Base-by-base conservation (phyloP, 2,888 invertebrate genomes). In the Lycia hirtaria region DNA sequence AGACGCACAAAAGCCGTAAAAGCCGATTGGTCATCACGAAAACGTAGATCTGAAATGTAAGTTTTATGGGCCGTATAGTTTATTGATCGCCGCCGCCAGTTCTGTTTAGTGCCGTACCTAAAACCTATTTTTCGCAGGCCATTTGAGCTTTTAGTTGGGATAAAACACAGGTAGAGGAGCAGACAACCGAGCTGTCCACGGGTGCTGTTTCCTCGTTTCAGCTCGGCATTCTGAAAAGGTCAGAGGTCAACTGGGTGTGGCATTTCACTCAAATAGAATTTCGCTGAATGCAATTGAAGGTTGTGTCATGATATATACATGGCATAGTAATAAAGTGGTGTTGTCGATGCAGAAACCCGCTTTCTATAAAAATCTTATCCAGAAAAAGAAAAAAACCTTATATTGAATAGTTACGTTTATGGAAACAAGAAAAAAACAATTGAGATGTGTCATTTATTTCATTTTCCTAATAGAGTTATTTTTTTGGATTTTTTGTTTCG, bases 221-320 rank as follows among this genome's bases (percentile, higher is more conserved):
- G 63, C 65, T 54, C 59, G 61, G 63, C 60, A 61, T 64, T 60
- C 58, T 56, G 47, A 59, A 70, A 71, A 74, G 72, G 73, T 67
- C 72, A 72, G 60, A 67, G 71, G 71, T 68, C 61, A 70, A 48
- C 45, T 68, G 71, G 65, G 67, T 69, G 63, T 71, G 74, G 67
- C 73, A 75, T 76, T 74, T 75, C 59, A 56, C 68, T 61, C 40
- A 73, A 69, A 68, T 69, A 69, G 67, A 66, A 62, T 67, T 52
- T 63, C 41, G 53, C 56, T 55, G 56, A 66, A 59, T 68, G 62
- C 63, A 64, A 61, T 62, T 64, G 62, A 65, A 66, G 65, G 65
- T 57, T 62, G 62, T 57, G 52, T 58, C 51, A n/a, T n/a, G n/a
- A n/a, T n/a, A n/a, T n/a, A n/a, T n/a, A n/a, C n/a, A n/a, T n/a